Percentiles rank a stretch among this genome's conserved stretches.
Evolutionary conservation across 1,140 invertebrate genomes (phyloP).

Genomic region (Pseudachorutes palmiensis): DNA sequence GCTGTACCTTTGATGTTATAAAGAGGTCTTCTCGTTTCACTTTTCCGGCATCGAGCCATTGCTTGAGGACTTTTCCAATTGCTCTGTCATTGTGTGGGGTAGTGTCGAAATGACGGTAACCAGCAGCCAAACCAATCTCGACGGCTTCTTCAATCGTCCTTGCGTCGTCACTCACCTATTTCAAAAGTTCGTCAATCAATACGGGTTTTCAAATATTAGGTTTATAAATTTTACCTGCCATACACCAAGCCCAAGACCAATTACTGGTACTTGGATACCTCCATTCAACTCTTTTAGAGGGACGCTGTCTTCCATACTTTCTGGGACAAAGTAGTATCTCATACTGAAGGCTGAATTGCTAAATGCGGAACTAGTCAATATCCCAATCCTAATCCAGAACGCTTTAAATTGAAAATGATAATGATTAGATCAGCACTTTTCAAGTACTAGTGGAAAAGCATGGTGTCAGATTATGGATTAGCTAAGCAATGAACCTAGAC

Average conservation of each 20-base stretch:
- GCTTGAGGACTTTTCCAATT: constrained; percentile 41
- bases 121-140: constrained; percentile 40
- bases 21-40: constrained; percentile 44
- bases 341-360: too few relatives aligned
- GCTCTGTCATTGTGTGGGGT: neutral
- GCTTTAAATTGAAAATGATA: too few relatives aligned
- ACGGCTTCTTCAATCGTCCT: constrained; percentile 41
- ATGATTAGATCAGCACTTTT: too few relatives aligned
- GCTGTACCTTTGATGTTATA: constrained; percentile 42
- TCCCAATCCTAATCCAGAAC: too few relatives aligned
- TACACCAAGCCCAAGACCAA: constrained; percentile 15
- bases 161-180: neutral
- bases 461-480: too few relatives aligned
- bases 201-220: neutral
- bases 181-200: constrained; percentile 1
- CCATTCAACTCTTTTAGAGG: neutral
- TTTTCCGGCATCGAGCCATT: constrained; percentile 39
- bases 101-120: constrained; percentile 37
- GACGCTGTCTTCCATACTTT: neutral
- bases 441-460: too few relatives aligned
- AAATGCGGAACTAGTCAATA: too few relatives aligned
- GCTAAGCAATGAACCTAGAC: too few relatives aligned
- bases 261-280: constrained; percentile 1
- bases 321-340: too few relatives aligned
- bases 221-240: constrained; percentile 13